Base-by-base conservation (phyloP, 2,797 vertebrate species). In the Cyprinella venusta region DNA sequence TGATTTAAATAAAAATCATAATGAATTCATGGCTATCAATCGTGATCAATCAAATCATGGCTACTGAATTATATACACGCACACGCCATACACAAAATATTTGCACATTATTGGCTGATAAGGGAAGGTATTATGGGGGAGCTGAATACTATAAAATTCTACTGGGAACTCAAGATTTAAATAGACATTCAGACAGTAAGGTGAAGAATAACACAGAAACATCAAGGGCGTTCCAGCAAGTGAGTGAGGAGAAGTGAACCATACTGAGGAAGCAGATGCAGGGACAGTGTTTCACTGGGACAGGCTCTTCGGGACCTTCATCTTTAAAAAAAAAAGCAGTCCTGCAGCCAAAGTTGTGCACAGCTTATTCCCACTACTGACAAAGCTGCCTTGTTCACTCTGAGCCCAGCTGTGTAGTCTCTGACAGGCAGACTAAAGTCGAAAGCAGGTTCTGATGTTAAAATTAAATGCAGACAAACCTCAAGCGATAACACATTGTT, bases 401-500 rank as follows among this genome's bases (percentile, higher is more conserved):
- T 65, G 74, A 80, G 78, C 81, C 45, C 81, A 75, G 78, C 79
- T 85, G 79, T 86, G 82, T 45, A 19, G 40, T 61, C 56, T 48
- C 79, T 86, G 86, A 81, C 81, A 82, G 81, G 80, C 71, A 70
- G 69, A 81, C 75, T 78, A 69, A 81, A 82, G 74, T 80, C 76
- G 36, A 67, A 38, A 79, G 80, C 82, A 88, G 87, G 88, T 89
- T 87, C 75, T 88, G 85, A 85, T 88, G 88, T 86, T 86, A 87
- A 88, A 88, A 88, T 86, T 85, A 87, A 90, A 89, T 86, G 70
- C 72, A 56, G 75, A 86, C 78, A 88, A 85, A 86, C 88, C 87
- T 89, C 87, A 59, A 82, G 89, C 85, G 88, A 91, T 82, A 86
- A 59, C 81, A 90, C 88, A 89, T 87, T 88, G 86, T 88, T 88